These are phyloP conservation scores for Capromys pilorides DNA, from an alignment of 2,797 vertebrate genomes.

Conservation along the genomic window DNA sequence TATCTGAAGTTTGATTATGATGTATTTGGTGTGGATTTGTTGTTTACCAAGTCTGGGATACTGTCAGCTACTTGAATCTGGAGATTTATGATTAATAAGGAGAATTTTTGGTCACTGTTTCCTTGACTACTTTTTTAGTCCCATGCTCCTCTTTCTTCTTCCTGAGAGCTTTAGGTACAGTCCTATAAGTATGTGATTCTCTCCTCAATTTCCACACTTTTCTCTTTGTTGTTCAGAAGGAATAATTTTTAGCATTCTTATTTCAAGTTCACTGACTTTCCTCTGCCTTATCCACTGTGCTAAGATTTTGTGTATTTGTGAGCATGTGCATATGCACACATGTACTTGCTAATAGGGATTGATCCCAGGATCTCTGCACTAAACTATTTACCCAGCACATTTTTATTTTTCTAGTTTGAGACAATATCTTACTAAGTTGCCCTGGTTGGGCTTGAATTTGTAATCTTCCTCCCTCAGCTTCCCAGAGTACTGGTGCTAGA, in stretches of 20 bases:
- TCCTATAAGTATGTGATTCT: not conserved
- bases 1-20: too few species aligned
- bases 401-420: not conserved
- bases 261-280: slow-evolving; percentile 34
- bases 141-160: not conserved
- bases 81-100: too few species aligned
- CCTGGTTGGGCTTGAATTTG: not conserved
- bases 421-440: not conserved
- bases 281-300: slow-evolving; percentile 17
- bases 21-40: too few species aligned
- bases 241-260: slow-evolving; percentile 28
- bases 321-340: not conserved
- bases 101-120: not conserved
- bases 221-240: slow-evolving; percentile 34
- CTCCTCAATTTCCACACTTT: not conserved
- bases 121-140: slow-evolving; percentile 26
- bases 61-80: too few species aligned
- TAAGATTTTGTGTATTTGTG: not conserved
- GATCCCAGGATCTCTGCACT: not conserved
- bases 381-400: not conserved
- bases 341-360: not conserved
- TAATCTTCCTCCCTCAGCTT: not conserved
- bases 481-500: not conserved
- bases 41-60: too few species aligned
- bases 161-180: not conserved